phyloP scores from a whole-genome alignment of 2,113 vertebrate genomes.

The Herpetotheres cachinnans region DNA sequence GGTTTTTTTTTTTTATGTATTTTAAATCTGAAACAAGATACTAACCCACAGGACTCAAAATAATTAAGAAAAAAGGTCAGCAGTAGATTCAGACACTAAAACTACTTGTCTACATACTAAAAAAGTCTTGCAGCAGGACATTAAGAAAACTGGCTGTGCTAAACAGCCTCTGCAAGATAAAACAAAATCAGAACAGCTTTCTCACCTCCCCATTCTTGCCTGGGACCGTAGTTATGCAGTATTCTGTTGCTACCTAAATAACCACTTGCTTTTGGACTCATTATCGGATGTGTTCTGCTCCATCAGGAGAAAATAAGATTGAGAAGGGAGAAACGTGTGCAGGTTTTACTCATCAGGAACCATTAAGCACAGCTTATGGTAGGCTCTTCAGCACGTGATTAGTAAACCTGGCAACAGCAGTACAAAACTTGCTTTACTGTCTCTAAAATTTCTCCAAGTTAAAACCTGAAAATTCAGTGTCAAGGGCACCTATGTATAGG shows the following conservation, averaged over 20 bases:
- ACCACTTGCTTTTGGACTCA: background rate
- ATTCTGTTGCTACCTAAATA: background rate
- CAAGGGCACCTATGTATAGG: background rate
- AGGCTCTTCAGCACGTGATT: background rate
- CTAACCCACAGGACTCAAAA: background rate
- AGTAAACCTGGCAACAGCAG: background rate
- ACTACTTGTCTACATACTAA: background rate
- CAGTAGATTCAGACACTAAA: background rate
- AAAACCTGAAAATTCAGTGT: background rate
- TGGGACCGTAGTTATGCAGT: background rate
- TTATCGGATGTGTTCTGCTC: background rate
- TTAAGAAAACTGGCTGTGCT: background rate
- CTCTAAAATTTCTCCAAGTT: background rate
- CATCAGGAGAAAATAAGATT: background rate
- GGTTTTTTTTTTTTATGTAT: background rate
- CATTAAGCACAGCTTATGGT: background rate
- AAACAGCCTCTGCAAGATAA: background rate
- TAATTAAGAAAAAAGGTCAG: background rate
- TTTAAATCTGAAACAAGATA: background rate
- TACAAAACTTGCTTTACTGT: background rate
- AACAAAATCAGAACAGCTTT: background rate
- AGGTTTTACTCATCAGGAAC: background rate
- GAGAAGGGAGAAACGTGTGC: rapidly evolving
- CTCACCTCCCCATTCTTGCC: background rate
- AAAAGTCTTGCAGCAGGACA: background rate